Conservation (phyloP, 2,113 vertebrate genomes). For the Hippocampus comes region DNA sequence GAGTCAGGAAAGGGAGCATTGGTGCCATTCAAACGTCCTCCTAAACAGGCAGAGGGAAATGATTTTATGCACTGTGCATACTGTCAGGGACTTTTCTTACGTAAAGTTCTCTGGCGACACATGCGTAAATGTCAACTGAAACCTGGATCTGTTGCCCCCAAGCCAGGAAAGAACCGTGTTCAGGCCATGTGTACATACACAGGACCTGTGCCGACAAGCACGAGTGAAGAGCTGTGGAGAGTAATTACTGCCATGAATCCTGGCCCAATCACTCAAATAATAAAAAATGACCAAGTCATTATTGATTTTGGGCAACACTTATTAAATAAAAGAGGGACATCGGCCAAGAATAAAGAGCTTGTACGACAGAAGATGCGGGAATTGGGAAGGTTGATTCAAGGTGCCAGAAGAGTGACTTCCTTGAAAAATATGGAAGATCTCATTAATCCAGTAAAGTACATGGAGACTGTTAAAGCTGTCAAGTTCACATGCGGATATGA, state of each 20-base stretch:
- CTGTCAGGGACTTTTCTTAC: too few relatives aligned
- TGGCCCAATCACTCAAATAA: slow-evolving; percentile 25
- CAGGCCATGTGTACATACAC: too few relatives aligned
- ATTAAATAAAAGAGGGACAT: slow-evolving; percentile 41
- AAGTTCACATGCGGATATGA: too few relatives aligned
- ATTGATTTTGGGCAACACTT: slow-evolving; percentile 32
- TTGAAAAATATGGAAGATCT: too few relatives aligned
- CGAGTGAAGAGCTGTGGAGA: slow-evolving; percentile 26
- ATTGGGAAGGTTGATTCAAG: slow-evolving; percentile 35
- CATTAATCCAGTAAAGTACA: slow-evolving; percentile 7
- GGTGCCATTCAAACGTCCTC: too few relatives aligned
- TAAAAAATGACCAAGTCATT: slow-evolving; percentile 37
- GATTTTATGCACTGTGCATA: too few relatives aligned
- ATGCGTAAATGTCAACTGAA: too few relatives aligned
- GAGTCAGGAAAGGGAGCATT: too few relatives aligned
- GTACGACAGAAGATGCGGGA: slow-evolving; percentile 40
- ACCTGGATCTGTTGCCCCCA: too few relatives aligned
- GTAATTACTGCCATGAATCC: slow-evolving; percentile 43
- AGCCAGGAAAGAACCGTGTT: too few relatives aligned
- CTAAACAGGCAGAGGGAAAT: too few relatives aligned
- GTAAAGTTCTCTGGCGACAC: too few relatives aligned
- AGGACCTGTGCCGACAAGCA: slow-evolving; percentile 16
- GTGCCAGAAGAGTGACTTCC: slow-evolving; percentile 13
- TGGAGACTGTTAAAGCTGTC: slow-evolving; percentile 38
- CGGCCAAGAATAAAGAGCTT: slow-evolving; percentile 32